These are phyloP conservation scores for Scotopteryx bipunctaria DNA, from an alignment of 2,888 invertebrate species.

Conservation along the genomic window DNA sequence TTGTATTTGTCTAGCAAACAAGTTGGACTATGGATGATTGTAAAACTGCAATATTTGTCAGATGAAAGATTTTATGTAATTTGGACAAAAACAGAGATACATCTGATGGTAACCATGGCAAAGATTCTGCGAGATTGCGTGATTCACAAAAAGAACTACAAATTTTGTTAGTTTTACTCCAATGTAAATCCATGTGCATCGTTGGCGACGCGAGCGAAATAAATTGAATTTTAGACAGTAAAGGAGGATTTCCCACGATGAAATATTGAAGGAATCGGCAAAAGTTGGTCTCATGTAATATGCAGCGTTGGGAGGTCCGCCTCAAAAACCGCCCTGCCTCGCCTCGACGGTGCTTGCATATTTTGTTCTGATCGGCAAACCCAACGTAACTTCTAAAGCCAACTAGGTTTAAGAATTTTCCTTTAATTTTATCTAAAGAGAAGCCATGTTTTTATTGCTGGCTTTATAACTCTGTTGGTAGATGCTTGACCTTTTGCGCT, in stretches of 20 bases:
- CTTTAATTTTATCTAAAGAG: background rate
- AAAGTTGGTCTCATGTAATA: slow-evolving; percentile 77
- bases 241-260: slow-evolving; percentile 59
- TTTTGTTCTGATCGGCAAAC: slow-evolving; percentile 45
- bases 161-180: slow-evolving; percentile 6
- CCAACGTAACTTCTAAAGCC: slow-evolving; percentile 30
- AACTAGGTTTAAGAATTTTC: slow-evolving; percentile 34
- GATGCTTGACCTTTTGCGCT: too few relatives aligned
- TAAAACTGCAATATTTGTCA: too few relatives aligned
- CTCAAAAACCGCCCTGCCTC: slow-evolving; percentile 50
- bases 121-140: background rate
- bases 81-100: background rate
- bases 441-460: too few relatives aligned
- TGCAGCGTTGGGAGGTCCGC: slow-evolving; percentile 58
- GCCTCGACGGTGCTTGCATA: slow-evolving; percentile 58
- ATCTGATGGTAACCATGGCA: background rate
- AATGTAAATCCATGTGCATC: slow-evolving; percentile 12
- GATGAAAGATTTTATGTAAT: too few relatives aligned
- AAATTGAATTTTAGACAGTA: slow-evolving; percentile 40
- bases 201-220: slow-evolving; percentile 28
- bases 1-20: too few relatives aligned
- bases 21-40: too few relatives aligned
- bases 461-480: too few relatives aligned
- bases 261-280: slow-evolving; percentile 76
- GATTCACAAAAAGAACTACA: background rate